Percentiles rank a stretch among this genome's conserved stretches.
These are phyloP conservation scores for Tiliacea citrago DNA, from an alignment of 2,888 invertebrate species.

Conservation along the genomic window DNA sequence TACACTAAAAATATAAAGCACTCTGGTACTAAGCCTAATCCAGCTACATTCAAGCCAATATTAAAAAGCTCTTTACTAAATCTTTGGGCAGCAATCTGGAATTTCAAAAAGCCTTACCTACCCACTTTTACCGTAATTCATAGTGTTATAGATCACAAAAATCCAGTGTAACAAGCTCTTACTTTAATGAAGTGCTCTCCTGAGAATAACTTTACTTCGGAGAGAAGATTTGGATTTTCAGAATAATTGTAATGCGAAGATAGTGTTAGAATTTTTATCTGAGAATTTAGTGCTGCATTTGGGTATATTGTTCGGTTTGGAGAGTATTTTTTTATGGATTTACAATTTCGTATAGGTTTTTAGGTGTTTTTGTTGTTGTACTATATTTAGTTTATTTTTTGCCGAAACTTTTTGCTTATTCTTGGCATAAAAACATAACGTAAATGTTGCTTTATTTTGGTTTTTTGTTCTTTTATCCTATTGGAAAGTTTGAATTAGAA, in stretches of 20 bases:
- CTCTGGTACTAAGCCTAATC: conserved; percentile 23
- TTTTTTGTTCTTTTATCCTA: no score
- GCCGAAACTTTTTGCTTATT: background rate
- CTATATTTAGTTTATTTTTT: background rate
- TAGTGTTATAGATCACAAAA: conserved; percentile 62
- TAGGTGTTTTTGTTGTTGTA: background rate
- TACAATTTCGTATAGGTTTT: background rate
- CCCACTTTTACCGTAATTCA: conserved; percentile 59
- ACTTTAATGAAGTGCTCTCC: conserved; percentile 62
- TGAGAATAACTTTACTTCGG: conserved; percentile 20
- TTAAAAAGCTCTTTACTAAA: conserved; percentile 46
- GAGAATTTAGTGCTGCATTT: conserved; percentile 3
- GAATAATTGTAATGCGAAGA: background rate
- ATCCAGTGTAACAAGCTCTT: conserved; percentile 58
- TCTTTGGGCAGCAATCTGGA: conserved; percentile 34
- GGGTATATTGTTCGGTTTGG: background rate
- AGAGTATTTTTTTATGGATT: background rate
- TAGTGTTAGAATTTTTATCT: conserved; percentile 20
- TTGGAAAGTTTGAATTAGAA: background rate
- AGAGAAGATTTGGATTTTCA: conserved; percentile 30
- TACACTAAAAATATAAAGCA: conserved; percentile 12
- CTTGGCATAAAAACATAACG: background rate
- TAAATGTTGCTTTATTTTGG: no score
- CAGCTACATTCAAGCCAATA: conserved; percentile 14
- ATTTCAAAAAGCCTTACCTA: conserved; percentile 38